Conservation (phyloP, 35 echinoderm and acorn worm species). For the Heliocidaris erythrogramma region DNA sequence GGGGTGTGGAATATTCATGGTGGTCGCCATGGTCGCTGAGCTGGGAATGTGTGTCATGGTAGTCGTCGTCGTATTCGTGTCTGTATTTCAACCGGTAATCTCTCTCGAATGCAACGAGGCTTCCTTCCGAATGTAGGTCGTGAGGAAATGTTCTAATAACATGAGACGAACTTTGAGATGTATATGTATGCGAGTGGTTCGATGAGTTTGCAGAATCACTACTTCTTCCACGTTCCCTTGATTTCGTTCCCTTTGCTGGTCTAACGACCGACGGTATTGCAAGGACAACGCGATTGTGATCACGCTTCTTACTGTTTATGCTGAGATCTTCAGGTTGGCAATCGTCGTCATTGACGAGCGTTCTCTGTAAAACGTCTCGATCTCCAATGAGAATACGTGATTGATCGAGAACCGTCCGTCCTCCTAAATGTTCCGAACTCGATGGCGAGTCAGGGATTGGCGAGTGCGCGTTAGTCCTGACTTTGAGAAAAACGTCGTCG, state of each 20-base stretch:
- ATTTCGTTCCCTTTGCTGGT: neutral
- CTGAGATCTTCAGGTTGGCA: constrained; percentile 36
- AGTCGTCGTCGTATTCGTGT: constrained; percentile 23
- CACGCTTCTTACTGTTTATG: constrained; percentile 9
- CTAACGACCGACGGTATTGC: constrained; percentile 22
- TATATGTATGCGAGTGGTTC: neutral
- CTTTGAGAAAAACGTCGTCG: constrained; percentile 30
- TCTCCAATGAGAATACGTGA: neutral
- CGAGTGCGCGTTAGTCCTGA: neutral
- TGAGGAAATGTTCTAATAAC: neutral
- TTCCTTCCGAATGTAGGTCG: neutral
- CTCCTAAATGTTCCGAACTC: neutral
- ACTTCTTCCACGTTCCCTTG: neutral
- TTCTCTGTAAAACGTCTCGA: neutral
- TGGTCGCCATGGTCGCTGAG: neutral
- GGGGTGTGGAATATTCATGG: neutral
- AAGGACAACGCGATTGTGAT: neutral
- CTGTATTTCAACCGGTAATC: neutral
- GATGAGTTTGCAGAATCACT: constrained; percentile 20
- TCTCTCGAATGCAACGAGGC: neutral
- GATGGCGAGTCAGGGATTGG: neutral
- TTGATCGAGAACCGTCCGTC: neutral
- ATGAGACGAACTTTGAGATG: neutral
- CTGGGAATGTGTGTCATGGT: constrained; percentile 8
- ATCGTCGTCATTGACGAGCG: neutral